Evolutionary conservation across 2,797 vertebrate genomes (phyloP).

Genomic region (Muscicapa comitata): DNA sequence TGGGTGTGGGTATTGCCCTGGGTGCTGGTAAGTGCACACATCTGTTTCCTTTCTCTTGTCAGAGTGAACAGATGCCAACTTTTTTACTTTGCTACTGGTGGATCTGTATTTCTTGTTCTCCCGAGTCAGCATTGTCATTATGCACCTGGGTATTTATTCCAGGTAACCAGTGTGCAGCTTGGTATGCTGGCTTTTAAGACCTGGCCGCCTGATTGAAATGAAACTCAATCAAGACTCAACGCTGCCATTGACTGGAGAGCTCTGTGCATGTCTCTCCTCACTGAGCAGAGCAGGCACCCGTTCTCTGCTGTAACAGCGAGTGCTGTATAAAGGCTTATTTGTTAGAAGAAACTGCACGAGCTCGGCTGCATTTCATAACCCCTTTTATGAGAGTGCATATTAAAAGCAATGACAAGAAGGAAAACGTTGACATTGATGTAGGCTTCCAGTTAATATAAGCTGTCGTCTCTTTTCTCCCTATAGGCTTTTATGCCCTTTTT

Average conservation of each 20-base stretch:
- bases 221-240: background rate
- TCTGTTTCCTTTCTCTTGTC: background rate
- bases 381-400: background rate
- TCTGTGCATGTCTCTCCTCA: background rate
- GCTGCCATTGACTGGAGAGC: background rate
- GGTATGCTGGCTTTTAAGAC: background rate
- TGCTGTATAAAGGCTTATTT: conserved; percentile 13
- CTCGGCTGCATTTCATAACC: background rate
- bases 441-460: conserved; percentile 26
- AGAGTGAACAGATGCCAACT: background rate
- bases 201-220: background rate
- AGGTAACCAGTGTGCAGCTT: background rate
- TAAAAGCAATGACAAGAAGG: conserved; percentile 27
- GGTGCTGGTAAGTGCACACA: background rate
- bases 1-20: conserved; percentile 65
- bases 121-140: background rate
- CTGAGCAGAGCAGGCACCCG: background rate
- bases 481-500: conserved; percentile 12
- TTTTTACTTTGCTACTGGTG: background rate
- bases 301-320: background rate
- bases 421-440: background rate
- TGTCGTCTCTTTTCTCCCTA: background rate
- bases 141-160: background rate
- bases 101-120: background rate
- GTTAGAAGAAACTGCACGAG: background rate